Base-by-base conservation (phyloP, 2,797 vertebrate genomes). In the Sebastes elongatus region DNA sequence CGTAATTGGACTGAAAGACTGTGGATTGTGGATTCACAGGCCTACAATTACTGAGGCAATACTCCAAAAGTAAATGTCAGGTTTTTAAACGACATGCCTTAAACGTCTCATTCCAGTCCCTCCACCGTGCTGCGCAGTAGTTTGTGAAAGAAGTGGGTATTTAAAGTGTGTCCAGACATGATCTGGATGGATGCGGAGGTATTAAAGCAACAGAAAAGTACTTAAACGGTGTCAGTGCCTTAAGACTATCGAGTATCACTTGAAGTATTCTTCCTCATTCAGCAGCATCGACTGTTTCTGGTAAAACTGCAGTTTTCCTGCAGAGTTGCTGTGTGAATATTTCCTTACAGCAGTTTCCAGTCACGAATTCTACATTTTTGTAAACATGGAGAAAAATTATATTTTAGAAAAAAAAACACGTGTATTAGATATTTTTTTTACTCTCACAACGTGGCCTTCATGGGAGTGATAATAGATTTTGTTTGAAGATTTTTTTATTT, bases 151-250 rank as follows among this genome's bases (percentile, higher is more conserved):
- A 81, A 49, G 33, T 73, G 81, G 76, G 65, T 76, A 57, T 84
- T 68, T 73, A 67, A 71, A 78, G 67, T 66, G 32, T 49, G 84
- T 77, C 70, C 53, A 42, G 52, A 81, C 75, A 64, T 35, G 78
- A 83, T 25, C 52, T 14, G 33, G 33, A 35, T 35, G 20, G 56
- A 70, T 67, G 65, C 57, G 30, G 62, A 69, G 68, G 20, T 67
- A 68, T 72, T 62, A 90, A 88, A 84, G 72, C 88, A 93, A 93
- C 88, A 85, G 75, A 86, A 91, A 93, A 95, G 95, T 95, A 95
- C 95, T 96, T 95, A 96, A 86, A 90, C 81, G 87, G 88, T 91
- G 86, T 87, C 91, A 91, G 94, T 96, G 95, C 95, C 95, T 96
- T 95, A 92, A 88, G 86, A 93, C 77, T 90, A 92, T 91, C 14